These are phyloP conservation scores for Trilocha varians DNA, from an alignment of 2,888 invertebrate species.

Conservation along the genomic window DNA sequence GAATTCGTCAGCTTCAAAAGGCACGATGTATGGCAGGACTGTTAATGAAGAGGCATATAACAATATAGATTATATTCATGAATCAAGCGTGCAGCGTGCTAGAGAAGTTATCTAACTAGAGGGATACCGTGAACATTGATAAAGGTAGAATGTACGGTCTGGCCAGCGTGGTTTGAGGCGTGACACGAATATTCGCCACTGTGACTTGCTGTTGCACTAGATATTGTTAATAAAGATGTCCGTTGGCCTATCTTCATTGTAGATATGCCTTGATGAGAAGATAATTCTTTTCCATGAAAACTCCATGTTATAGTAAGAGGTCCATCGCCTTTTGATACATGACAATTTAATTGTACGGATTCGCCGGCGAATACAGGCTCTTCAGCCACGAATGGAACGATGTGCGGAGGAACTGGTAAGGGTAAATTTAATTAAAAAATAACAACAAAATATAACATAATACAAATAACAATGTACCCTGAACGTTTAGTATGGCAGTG, in stretches of 20 bases:
- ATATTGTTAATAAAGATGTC: constrained; percentile 78
- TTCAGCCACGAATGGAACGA: constrained; percentile 75
- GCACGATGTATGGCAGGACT: constrained; percentile 79
- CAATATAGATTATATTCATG: constrained; percentile 32
- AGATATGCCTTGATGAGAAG: constrained; percentile 69
- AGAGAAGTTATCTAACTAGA: constrained; percentile 31
- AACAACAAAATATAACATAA: constrained; percentile 26
- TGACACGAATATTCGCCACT: constrained; percentile 81
- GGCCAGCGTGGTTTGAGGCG: constrained; percentile 78
- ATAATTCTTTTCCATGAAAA: constrained; percentile 76
- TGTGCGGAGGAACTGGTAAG: constrained; percentile 74
- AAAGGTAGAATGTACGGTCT: constrained; percentile 73
- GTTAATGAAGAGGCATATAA: constrained; percentile 64
- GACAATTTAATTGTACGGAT: constrained; percentile 75
- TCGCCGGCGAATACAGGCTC: constrained; percentile 78
- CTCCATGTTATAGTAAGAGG: constrained; percentile 84
- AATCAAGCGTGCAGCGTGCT: constrained; percentile 69
- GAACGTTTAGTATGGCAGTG: constrained; percentile 76
- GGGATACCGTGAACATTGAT: constrained; percentile 79
- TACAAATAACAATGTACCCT: constrained; percentile 69
- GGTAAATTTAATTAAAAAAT: constrained; percentile 32
- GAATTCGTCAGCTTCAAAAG: constrained; percentile 77
- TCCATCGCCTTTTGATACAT: constrained; percentile 78
- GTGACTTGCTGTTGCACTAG: constrained; percentile 76
- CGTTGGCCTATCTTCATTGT: constrained; percentile 75